phyloP scores from a whole-genome alignment of 2,113 vertebrate genomes.

The Ramphastos sulfuratus region DNA sequence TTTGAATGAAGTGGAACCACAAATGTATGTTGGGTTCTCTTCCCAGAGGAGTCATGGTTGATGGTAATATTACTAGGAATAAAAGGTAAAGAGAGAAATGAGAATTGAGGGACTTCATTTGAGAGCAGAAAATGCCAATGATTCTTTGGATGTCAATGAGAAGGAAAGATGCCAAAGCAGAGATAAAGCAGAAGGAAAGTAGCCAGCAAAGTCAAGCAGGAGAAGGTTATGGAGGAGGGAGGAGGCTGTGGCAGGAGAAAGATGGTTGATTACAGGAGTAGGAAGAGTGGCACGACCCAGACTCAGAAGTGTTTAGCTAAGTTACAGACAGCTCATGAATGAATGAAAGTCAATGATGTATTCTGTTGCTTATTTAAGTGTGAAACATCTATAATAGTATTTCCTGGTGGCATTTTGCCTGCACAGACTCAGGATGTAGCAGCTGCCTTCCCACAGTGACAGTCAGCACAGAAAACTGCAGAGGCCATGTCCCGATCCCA shows the following conservation, averaged over 20 bases:
- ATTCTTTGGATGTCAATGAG: background rate
- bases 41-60: background rate
- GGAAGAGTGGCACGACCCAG: background rate
- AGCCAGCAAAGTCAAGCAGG: background rate
- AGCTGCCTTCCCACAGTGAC: constrained; percentile 15
- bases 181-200: background rate
- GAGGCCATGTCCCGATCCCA: background rate
- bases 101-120: background rate
- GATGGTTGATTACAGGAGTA: background rate
- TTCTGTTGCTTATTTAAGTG: constrained; percentile 14
- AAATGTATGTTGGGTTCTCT: background rate
- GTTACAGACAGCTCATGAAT: background rate
- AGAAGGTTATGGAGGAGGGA: background rate
- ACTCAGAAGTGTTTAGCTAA: background rate
- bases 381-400: background rate
- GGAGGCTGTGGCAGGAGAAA: background rate
- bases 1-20: background rate
- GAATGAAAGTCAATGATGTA: background rate
- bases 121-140: background rate
- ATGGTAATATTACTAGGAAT: background rate
- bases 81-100: background rate
- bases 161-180: background rate
- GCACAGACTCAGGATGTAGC: background rate
- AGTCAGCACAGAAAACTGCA: background rate
- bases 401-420: constrained; percentile 11